Base-by-base conservation (phyloP, 2,113 vertebrate species). In the Lucifuga dentata region DNA sequence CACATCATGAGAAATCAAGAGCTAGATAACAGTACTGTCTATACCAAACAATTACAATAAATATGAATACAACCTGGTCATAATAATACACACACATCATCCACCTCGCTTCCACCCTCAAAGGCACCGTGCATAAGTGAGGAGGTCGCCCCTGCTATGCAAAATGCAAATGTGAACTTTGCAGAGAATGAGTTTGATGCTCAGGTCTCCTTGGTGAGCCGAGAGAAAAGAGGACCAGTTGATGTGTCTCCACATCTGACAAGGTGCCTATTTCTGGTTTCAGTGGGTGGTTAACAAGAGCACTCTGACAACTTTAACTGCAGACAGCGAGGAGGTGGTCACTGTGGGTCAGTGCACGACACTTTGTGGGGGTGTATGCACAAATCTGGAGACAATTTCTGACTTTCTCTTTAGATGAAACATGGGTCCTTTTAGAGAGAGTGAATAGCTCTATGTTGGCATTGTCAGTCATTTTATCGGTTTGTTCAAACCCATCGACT, bases 131-230 rank as follows among this genome's bases (percentile, higher is more conserved):
- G 35, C 7, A 59, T 20, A 10, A 43, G 17, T 45, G 45, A 73
- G 44, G 59, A 71, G 63, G 60, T 68, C 61, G 17, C 33, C 49
- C 41, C 50, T 41, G 63, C 29, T 61, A 68, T 76, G 50, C 59
- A 60, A 80, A 86, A 91, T 92, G 89, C 84, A 88, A 91, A 92
- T 91, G 86, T 91, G 85, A 91, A 91, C 91, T 90, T 92, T 91
- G 71, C 80, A 83, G 39, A 64, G 40, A 74, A 45, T 53, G 55
- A 45, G 74, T 73, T 72, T 59, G 69, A 72, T 76, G 75, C 51
- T 68, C 38, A n/a, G 67, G 77, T 86, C 74, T 83, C 68, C 73
- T 78, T 48, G 63, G 68, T 74, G 73, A 44, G 63, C 43, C 44
- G 60, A 35, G 41, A 63, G 61, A 67, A 80, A 88, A 81, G n/a